Evolutionary conservation across 1,140 invertebrate genomes (phyloP).

Genomic region (Onthophagus taurus): DNA sequence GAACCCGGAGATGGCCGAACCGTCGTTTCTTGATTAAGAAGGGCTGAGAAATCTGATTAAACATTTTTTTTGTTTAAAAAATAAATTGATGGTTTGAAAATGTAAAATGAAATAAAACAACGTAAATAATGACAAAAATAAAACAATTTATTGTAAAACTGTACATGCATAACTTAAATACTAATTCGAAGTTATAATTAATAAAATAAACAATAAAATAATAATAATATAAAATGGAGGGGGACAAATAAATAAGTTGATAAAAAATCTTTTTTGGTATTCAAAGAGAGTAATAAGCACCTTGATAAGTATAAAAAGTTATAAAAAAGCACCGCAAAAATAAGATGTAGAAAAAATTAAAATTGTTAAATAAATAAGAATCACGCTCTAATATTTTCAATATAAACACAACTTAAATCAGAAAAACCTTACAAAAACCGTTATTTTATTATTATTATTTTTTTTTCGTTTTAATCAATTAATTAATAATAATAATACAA

Average conservation of each 20-base stretch:
- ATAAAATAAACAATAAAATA: background rate
- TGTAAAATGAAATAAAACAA: background rate
- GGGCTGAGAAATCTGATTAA: background rate
- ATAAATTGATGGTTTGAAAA: background rate
- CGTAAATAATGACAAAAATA: conserved; percentile 15
- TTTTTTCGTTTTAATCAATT: no score
- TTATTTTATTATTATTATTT: no score
- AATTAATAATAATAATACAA: no score
- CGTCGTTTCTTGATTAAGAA: background rate
- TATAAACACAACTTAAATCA: no score
- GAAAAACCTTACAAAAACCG: no score
- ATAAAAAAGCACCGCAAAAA: background rate
- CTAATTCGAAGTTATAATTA: background rate
- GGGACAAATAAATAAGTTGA: conserved; percentile 1
- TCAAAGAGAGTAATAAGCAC: background rate
- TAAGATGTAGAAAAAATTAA: background rate
- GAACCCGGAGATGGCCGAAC: conserved; percentile 58
- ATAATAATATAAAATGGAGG: conserved; percentile 1
- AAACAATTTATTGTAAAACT: conserved; percentile 17
- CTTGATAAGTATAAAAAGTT: background rate
- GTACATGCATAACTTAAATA: conserved; percentile 11
- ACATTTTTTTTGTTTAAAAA: background rate
- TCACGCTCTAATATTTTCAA: no score
- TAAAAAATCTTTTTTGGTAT: no score
- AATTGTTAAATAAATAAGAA: no score